Percentiles rank a stretch among this genome's conserved stretches.
Conservation (phyloP, 2,797 vertebrate genomes). For the Peromyscus aztecus region DNA sequence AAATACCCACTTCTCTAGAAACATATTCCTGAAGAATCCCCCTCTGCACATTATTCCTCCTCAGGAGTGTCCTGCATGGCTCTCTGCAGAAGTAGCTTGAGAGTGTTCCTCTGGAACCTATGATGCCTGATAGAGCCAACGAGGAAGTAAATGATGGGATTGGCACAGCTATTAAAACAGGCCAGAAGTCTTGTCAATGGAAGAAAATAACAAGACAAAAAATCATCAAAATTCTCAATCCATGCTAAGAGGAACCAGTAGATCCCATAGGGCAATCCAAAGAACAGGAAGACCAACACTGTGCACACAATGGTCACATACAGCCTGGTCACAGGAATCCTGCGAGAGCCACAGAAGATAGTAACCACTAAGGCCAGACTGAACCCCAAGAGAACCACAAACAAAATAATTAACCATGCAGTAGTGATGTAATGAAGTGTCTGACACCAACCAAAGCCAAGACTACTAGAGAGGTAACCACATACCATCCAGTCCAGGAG, state of each 20-base stretch:
- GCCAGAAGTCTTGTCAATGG: neutral
- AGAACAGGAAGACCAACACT: slow-evolving; percentile 69
- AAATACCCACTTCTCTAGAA: too few species aligned
- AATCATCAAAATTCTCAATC: neutral
- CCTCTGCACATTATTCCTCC: neutral
- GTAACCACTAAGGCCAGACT: slow-evolving; percentile 68
- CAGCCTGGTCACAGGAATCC: neutral
- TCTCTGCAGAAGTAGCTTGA: slow-evolving; percentile 2
- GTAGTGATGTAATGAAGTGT: slow-evolving; percentile 66
- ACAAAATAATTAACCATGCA: slow-evolving; percentile 72
- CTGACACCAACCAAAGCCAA: accelerated
- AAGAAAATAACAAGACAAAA: neutral
- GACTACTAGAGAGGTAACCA: neutral
- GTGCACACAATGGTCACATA: slow-evolving; percentile 48
- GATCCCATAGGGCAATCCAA: slow-evolving; percentile 43
- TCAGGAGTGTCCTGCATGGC: neutral
- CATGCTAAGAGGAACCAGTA: neutral
- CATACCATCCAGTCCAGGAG: neutral
- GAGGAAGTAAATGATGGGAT: slow-evolving; percentile 6
- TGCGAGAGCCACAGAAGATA: slow-evolving; percentile 29
- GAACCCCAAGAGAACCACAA: slow-evolving; percentile 55
- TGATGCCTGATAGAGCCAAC: neutral
- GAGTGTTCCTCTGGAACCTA: accelerated
- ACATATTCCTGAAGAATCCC: too few species aligned
- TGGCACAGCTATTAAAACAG: neutral